Base-by-base conservation (phyloP, 2,888 invertebrate genomes). In the Drosophila neonasuta region DNA sequence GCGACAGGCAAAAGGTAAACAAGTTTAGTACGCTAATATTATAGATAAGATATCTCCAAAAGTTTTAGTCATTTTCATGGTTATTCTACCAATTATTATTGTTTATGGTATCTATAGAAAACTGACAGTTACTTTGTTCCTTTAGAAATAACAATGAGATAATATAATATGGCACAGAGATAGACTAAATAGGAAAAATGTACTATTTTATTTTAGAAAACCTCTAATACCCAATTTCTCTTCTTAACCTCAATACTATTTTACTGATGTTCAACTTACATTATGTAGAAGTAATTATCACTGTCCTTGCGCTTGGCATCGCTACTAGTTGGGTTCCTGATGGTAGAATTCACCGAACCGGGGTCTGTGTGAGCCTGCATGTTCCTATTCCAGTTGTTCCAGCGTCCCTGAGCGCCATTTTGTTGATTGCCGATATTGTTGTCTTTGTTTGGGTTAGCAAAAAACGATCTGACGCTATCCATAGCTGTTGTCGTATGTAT, bases 201-300 rank as follows among this genome's bases (percentile, higher is more conserved):
- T 3, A 20, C 4, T 8, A 32, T 32, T 10, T 32, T 1, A 9
- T 32, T 32, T 32, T 8, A 32, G 10, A 32, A 32, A 32, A 3
- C 3, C 32, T 32, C 9, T 10, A 32, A 32, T 32, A 8, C 9
- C 32, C 8, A 10, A 32, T 8, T 24, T 3, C 9, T 13, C 7
- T 24, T 2, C 6, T 6, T 24, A 24, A 32, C 32, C 32, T 11
- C 2, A 11, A n/a, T 2, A 9, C 24, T 24, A 24, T 15, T 36
- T 10, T 17, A 5, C 3, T 7, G 5, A 24, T 36, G 1, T 5
- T 6, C 3, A n/a, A 90, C 90, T 90, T 77, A 90, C 90, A 90
- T 89, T 60, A 90, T 90, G 71, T 90, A 90, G 67, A 90, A 90
- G 70, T 90, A 90, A 48, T 79, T 89, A 71, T 90, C 91, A 66